Evolutionary conservation across 2,888 invertebrate species (phyloP), one percentile per base, ranked within the genome.

Genomic region (Aspidiotus rigidus): DNA sequence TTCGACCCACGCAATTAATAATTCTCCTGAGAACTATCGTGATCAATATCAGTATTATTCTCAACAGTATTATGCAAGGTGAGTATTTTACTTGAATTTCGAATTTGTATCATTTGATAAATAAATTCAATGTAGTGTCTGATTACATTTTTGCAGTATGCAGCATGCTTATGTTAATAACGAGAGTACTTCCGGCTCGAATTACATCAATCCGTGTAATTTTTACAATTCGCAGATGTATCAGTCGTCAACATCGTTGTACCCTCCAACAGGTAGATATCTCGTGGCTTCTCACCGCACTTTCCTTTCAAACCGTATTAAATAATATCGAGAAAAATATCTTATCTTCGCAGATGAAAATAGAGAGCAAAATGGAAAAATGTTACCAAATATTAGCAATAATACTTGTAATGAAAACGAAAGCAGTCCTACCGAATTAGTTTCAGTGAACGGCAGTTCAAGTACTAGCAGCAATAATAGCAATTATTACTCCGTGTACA

Each of bases 341-440:
- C 5, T 28, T 28, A 3, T 49, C n/a, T 11, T 49, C n/a, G 49
- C 15, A 67, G 67, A 67, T 60, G 67, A 59, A 49, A 44, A 39
- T 40, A 59, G 67, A 67, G 67, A 67, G 49, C 67, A 67, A 15
- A 67, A 67, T 53, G 67, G 67, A 60, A 67, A 67, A 67, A 67
- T 67, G 67, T 67, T 67, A 67, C 67, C 67, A 67, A 60, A 59
- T 59, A 13, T 67, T 49, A 67, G 49, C 59, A 67, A 53, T 67
- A 67, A 60, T 67, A 44, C 59, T 8, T 8, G 28, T 17, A 67
- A 67, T 49, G 67, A 67, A 39, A 60, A 60, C 39, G 28, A 28
- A 28, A 67, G 59, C 49, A 59, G 67, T 39, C n/a, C 60, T 11
- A 16, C 59, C 40, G 67, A 60, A 60, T 39, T 67, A 60, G 60